Evolutionary conservation across 1,140 invertebrate genomes (phyloP), one percentile per base, ranked within the genome.

Genomic region (Maconellicoccus hirsutus): DNA sequence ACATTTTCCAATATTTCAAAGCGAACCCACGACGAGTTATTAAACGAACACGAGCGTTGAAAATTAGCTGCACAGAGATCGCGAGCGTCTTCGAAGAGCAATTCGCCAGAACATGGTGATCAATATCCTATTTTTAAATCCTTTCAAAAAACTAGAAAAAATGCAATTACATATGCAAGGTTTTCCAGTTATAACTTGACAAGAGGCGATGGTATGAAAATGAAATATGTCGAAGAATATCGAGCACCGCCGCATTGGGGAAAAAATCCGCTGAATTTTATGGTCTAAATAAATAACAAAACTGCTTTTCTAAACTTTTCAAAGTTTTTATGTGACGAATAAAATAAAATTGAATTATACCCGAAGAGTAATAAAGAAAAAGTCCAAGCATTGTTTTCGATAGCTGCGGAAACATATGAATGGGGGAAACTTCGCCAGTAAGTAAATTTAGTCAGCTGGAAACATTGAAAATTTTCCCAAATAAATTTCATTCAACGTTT

Each of bases 391-490:
- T 33, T 33, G 29, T 16, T 52, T 52, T 16, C 42, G 16, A 52
- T 52, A 16, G 42, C 42, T 52, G 6, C 42, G 10, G 42, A 14
- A 52, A 52, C 42, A 52, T 52, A 19, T 52, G 42, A 52, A 52
- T 14, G 42, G 42, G 42, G n/a, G n/a, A 8, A 16, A 19, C 42
- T 14, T 16, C n/a, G 42, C 2, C 29, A 52, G n/a, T 16, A 16
- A 52, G 42, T 52, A 52, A 52, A 52, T 52, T 52, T 52, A 52
- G 42, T 52, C 42, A 52, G 42, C 42, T 52, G 42, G 42, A 52
- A 52, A 16, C n/a, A 16, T 52, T 52, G 16, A 52, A 52, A 52
- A 52, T 52, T 52, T 52, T 16, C 42, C 12, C 6, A 52, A 52
- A 52, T 52, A 52, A 52, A 52, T 52, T 52, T 52, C 42, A 14